Percentiles rank a stretch among this genome's conserved stretches.
Conservation (phyloP, 2,888 invertebrate species). For the Boloria selene region DNA sequence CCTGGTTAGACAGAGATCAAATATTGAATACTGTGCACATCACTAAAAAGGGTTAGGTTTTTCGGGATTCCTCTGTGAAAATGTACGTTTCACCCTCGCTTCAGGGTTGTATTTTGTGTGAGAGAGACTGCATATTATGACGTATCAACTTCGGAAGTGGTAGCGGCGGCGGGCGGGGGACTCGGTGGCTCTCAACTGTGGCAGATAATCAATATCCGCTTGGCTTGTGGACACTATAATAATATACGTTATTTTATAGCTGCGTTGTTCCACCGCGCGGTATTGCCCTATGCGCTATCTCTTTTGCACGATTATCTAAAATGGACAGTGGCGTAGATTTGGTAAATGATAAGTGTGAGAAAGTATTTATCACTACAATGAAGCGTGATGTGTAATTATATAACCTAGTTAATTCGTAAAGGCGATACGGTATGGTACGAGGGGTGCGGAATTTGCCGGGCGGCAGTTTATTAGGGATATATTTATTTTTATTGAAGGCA, state of each 20-base stretch:
- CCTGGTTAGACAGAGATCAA: conserved; percentile 83
- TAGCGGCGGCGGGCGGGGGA: conserved; percentile 59
- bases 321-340: conserved; percentile 83
- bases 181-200: conserved; percentile 81
- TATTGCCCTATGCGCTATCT: conserved; percentile 51
- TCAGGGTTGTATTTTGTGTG: conserved; percentile 59
- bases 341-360: conserved; percentile 83
- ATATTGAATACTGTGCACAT: conserved; percentile 72
- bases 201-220: conserved; percentile 84
- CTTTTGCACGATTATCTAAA: conserved; percentile 78
- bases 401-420: conserved; percentile 72
- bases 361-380: conserved; percentile 82
- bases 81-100: conserved; percentile 51
- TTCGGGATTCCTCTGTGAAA: conserved; percentile 50
- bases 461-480: conserved; percentile 59
- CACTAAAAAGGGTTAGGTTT: conserved; percentile 59
- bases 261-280: conserved; percentile 54
- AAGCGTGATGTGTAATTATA: conserved; percentile 81
- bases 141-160: conserved; percentile 47
- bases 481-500: conserved; percentile 71
- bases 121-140: conserved; percentile 51
- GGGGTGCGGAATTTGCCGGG: conserved; percentile 40
- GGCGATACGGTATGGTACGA: conserved; percentile 55
- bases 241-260: conserved; percentile 80
- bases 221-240: conserved; percentile 83